These are phyloP conservation scores for Columbina picui DNA, from an alignment of 2,113 vertebrate genomes.

Conservation along the genomic window DNA sequence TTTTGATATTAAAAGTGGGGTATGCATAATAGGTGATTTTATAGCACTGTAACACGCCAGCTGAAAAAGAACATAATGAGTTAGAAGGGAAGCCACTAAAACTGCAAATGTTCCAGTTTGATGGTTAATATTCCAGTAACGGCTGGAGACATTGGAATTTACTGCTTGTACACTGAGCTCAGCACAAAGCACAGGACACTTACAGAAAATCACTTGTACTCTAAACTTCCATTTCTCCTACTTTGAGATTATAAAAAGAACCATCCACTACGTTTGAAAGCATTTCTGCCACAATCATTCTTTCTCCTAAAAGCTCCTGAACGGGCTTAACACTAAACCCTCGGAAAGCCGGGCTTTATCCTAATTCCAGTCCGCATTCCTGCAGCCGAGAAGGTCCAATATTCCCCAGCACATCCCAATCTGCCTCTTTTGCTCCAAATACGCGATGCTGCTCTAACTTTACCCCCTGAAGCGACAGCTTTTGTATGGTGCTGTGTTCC, in stretches of 20 bases:
- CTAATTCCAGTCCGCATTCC: constrained; percentile 35
- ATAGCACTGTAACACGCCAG: background rate
- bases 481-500: background rate
- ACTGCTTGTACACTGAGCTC: background rate
- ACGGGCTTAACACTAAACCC: constrained; percentile 35
- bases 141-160: background rate
- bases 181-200: background rate
- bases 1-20: background rate
- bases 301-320: constrained; percentile 25
- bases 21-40: background rate
- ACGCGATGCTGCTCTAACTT: background rate
- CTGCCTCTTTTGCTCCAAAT: background rate
- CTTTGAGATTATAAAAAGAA: background rate
- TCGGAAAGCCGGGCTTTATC: background rate
- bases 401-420: background rate
- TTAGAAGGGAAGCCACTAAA: background rate
- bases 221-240: background rate
- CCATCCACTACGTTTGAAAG: background rate
- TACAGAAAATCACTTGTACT: background rate
- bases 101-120: background rate
- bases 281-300: background rate
- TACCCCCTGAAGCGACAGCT: background rate
- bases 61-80: background rate
- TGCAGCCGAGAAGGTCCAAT: background rate
- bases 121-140: background rate